phyloP scores from a whole-genome alignment of 2,113 vertebrate species.

The Ramphastos sulfuratus region DNA sequence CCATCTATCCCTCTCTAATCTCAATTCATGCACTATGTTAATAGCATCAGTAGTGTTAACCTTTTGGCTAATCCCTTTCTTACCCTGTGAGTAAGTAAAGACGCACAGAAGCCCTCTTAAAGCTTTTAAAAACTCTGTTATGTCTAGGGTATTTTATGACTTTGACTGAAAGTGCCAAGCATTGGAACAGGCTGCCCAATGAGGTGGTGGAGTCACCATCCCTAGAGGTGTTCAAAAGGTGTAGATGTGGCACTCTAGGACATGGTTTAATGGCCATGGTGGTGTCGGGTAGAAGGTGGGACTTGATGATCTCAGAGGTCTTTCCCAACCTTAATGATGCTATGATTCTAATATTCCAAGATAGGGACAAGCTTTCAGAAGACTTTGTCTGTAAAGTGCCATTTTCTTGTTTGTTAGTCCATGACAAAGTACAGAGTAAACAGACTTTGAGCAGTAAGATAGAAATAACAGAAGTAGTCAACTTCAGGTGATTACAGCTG shows the following conservation, averaged over 20 bases:
- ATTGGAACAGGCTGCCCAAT: too few relatives aligned
- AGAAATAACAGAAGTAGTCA: neutral
- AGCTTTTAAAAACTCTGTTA: neutral
- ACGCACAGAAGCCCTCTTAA: neutral
- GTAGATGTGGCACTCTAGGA: too few relatives aligned
- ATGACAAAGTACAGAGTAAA: neutral
- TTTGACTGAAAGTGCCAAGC: neutral
- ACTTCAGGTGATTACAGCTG: neutral
- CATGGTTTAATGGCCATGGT: too few relatives aligned
- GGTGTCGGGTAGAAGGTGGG: too few relatives aligned
- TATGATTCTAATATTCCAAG: too few relatives aligned
- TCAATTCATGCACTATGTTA: neutral
- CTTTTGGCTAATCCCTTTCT: neutral
- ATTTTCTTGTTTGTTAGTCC: neutral
- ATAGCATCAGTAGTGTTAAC: neutral
- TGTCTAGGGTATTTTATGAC: neutral
- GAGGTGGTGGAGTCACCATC: too few relatives aligned
- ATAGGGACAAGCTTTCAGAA: neutral
- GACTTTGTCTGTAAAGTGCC: neutral
- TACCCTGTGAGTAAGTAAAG: neutral
- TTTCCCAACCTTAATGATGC: too few relatives aligned
- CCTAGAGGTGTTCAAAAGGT: too few relatives aligned
- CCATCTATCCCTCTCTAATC: neutral
- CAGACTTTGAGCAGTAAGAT: neutral
- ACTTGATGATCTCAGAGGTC: too few relatives aligned